Percentiles rank a stretch among this genome's conserved stretches.
Evolutionary conservation across 2,797 vertebrate species (phyloP).

Genomic region (Alectoris magna): DNA sequence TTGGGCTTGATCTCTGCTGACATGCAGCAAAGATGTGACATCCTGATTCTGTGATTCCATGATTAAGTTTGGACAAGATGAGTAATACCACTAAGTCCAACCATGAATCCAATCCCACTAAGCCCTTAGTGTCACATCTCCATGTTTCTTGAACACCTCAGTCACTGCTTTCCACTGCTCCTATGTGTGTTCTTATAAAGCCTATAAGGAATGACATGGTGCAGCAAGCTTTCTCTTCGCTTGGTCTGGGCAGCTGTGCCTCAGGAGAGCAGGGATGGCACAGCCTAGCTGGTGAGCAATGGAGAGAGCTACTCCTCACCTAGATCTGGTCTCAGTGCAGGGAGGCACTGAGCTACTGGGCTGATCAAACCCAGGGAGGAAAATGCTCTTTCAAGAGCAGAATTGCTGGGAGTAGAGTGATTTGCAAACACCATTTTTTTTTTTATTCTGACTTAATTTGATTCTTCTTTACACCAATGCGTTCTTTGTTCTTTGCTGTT

Average conservation of each 20-base stretch:
- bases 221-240: not conserved
- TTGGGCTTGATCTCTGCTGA: not conserved
- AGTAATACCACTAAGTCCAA: no score
- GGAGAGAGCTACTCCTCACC: not conserved
- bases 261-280: not conserved
- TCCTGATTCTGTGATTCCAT: no score
- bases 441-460: not conserved
- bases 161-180: not conserved
- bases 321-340: not conserved
- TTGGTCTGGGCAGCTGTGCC: not conserved
- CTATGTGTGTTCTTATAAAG: not conserved
- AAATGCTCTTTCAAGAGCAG: not conserved
- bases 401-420: not conserved
- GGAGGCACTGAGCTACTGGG: not conserved
- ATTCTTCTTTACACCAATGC: not conserved
- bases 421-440: not conserved
- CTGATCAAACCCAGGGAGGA: not conserved
- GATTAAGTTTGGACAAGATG: no score
- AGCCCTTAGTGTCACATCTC: no score
- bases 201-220: not conserved
- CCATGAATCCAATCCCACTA: no score
- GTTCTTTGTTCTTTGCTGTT: not conserved
- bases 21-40: not conserved
- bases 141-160: no score
- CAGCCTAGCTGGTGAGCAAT: not conserved